phyloP scores from a whole-genome alignment of 1,140 invertebrate species.

The Idris sp. region DNA sequence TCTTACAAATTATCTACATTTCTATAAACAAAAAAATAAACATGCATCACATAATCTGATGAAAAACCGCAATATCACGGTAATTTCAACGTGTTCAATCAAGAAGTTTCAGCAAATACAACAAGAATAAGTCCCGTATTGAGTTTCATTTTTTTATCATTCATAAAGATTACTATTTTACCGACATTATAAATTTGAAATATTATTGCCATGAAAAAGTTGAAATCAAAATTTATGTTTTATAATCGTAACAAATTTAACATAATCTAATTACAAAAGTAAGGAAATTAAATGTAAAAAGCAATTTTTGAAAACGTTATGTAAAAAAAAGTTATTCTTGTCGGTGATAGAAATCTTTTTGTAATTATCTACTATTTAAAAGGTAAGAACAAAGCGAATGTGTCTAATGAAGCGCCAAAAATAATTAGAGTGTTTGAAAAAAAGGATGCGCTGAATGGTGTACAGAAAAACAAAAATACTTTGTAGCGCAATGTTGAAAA shows the following conservation, averaged over 20 bases:
- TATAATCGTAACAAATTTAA: too few species aligned
- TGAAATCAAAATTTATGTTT: too few species aligned
- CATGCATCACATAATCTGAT: conserved; percentile 36
- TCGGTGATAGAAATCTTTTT: too few species aligned
- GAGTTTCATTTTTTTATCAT: too few species aligned
- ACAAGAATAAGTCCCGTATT: conserved; percentile 14
- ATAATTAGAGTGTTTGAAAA: conserved; percentile 26
- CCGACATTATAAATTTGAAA: not conserved
- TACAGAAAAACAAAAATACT: conserved; percentile 66
- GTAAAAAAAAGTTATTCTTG: too few species aligned
- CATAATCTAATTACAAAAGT: too few species aligned
- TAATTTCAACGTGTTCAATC: conserved; percentile 35
- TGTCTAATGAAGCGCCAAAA: conserved; percentile 22
- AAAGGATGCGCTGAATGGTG: conserved; percentile 35
- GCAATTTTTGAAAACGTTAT: too few species aligned
- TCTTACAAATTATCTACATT: conserved; percentile 42
- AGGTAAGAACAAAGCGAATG: conserved; percentile 19
- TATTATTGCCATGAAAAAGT: too few species aligned
- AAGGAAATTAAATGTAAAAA: too few species aligned
- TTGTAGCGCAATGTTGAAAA: conserved; percentile 70
- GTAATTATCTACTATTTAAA: too few species aligned
- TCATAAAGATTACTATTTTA: conserved; percentile 8
- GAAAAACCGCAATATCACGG: not conserved
- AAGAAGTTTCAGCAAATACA: conserved; percentile 27
- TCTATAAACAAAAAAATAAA: conserved; percentile 39